A percentile compares a stretch with the other conserved stretches of the same genome.
These are phyloP conservation scores for Enteromius treurensis DNA, from an alignment of 2,797 vertebrate genomes.

Conservation along the genomic window DNA sequence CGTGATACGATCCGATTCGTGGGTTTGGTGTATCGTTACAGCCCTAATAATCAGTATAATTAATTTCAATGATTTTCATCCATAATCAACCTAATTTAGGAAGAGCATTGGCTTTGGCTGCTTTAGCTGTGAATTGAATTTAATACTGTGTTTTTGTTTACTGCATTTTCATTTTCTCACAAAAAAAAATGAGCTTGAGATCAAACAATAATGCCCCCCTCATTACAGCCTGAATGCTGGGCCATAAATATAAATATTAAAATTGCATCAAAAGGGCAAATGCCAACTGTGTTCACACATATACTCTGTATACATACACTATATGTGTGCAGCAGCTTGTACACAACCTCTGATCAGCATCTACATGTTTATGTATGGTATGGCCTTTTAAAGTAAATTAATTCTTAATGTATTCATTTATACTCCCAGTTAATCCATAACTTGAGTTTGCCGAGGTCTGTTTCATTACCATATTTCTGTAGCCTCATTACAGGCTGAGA, in stretches of 20 bases:
- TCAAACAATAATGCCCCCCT: neutral
- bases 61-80: no score
- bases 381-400: slow-evolving; percentile 41
- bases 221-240: neutral
- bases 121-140: neutral
- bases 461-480: slow-evolving; percentile 54
- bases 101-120: neutral
- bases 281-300: slow-evolving; percentile 24
- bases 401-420: slow-evolving; percentile 37
- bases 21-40: no score
- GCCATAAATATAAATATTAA: slow-evolving; percentile 10
- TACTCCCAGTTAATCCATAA: slow-evolving; percentile 29
- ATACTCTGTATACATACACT: neutral
- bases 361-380: slow-evolving; percentile 28
- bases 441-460: slow-evolving; percentile 32
- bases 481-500: slow-evolving; percentile 47
- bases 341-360: slow-evolving; percentile 12
- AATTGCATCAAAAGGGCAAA: slow-evolving; percentile 13
- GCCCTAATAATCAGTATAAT: neutral
- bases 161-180: neutral
- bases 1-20: no score
- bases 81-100: neutral
- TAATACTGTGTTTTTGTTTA: neutral
- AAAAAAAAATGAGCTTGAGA: neutral
- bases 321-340: slow-evolving; percentile 13